Evolutionary conservation across 2,888 invertebrate genomes (phyloP), one percentile per base, ranked within the genome.

Genomic region (Sinopyrophorus schimmeli): DNA sequence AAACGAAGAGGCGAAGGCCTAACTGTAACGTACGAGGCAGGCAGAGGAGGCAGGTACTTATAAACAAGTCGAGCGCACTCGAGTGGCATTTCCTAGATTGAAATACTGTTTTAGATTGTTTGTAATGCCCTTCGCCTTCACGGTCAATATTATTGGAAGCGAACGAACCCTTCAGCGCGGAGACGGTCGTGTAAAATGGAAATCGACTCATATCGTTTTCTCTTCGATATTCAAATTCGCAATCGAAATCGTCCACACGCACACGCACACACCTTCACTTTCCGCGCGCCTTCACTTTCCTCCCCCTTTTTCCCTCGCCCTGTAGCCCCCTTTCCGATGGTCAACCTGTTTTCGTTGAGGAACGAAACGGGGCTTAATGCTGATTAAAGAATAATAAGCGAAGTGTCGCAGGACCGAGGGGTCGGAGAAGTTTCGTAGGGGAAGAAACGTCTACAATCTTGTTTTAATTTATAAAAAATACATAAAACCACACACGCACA

Each of bases 101-200:
- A 59, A 63, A 65, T 63, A 58, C 59, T 63, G 59, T 58, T 59
- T 59, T 60, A 59, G 59, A 60, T 59, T 60, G 62, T 60, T 62
- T 62, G 59, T 57, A 53, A 53, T 60, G 60, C 57, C 60, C 62
- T 60, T 52, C 42, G 44, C 41, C 38, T 35, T n/a, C 23, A 46
- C 46, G 53, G 49, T 49, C 49, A 53, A 53, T 53, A 53, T 53
- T 49, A 44, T 49, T 46, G 44, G 42, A n/a, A 52, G 37, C 46
- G 46, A 42, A 52, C 43, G 52, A 50, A 50, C 50, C 50, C 50
- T 50, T 50, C 50, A 50, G 30, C 35, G 34, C 39, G 39, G 44
- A 50, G 50, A 35, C 40, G 50, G 35, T 44, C 44, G 39, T 50
- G 50, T 50, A 39, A 50, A 50, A 50, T 50, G 50, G 44, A 50